Conservation (phyloP, 2,113 vertebrate genomes). For the Brachirus orientalis region DNA sequence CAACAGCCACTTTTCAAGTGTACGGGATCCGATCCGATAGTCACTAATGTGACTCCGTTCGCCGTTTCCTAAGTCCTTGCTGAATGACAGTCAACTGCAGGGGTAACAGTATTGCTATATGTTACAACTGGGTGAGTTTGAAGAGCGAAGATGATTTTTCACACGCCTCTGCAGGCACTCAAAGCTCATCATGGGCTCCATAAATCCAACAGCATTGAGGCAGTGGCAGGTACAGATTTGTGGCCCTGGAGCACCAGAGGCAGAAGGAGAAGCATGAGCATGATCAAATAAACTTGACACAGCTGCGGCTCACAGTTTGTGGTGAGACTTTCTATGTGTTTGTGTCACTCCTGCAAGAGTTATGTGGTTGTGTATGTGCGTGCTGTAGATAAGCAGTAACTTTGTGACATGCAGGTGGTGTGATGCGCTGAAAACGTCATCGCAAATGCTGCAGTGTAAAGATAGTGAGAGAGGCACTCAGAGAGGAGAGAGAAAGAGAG, state of each 20-base stretch:
- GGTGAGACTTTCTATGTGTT: not conserved
- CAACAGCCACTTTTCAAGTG: not conserved
- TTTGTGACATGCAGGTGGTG: conserved; percentile 9
- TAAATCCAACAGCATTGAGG: conserved; percentile 65
- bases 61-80: too few species aligned
- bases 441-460: conserved; percentile 28
- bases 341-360: conserved; percentile 17
- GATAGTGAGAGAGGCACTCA: conserved; percentile 40
- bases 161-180: conserved; percentile 65
- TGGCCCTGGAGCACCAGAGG: conserved; percentile 55
- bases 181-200: conserved; percentile 61
- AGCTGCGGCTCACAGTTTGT: conserved; percentile 49
- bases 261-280: conserved; percentile 38
- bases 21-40: too few species aligned
- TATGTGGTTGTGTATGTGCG: conserved; percentile 1
- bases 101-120: conserved; percentile 32
- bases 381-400: conserved; percentile 20
- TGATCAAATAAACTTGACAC: conserved; percentile 48
- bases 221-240: conserved; percentile 54
- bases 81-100: conserved; percentile 26
- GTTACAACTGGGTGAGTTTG: conserved; percentile 41
- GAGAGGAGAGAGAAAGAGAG: conserved; percentile 20
- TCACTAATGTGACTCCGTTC: too few species aligned
- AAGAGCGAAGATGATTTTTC: conserved; percentile 54
- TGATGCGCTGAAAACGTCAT: conserved; percentile 36